These are phyloP conservation scores for Archips xylosteana DNA, from an alignment of 2,888 invertebrate species.

Conservation along the genomic window DNA sequence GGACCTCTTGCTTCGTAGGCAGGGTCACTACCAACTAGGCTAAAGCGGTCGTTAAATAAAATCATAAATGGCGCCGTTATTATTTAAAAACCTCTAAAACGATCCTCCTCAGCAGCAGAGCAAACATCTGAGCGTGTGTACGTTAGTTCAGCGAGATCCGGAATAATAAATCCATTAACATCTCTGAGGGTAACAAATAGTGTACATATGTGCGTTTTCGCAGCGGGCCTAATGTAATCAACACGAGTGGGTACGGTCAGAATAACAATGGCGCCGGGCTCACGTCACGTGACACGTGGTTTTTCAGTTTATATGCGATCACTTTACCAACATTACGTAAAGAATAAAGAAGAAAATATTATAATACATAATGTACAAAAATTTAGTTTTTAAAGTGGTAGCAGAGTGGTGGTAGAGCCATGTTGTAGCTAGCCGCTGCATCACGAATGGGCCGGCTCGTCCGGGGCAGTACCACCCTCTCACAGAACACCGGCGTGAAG, in stretches of 20 bases:
- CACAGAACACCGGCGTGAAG: no score
- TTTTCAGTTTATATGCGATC: slow-evolving; percentile 7
- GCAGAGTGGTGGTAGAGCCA: no score
- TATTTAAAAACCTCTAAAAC: not conserved
- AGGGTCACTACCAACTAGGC: no score
- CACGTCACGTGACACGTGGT: slow-evolving; percentile 24
- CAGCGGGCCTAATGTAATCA: slow-evolving; percentile 54
- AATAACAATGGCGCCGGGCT: slow-evolving; percentile 22
- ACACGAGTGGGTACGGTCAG: slow-evolving; percentile 47
- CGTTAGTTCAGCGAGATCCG: slow-evolving; percentile 29
- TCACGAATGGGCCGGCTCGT: no score
- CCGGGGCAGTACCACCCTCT: no score
- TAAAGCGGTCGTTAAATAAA: no score
- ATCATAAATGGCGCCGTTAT: not conserved
- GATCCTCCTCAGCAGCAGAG: slow-evolving; percentile 35
- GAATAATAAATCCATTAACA: slow-evolving; percentile 42
- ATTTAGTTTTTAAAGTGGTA: no score
- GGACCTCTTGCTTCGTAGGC: no score
- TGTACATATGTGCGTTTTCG: slow-evolving; percentile 33
- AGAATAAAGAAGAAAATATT: no score
- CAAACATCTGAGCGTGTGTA: slow-evolving; percentile 36
- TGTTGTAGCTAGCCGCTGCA: no score
- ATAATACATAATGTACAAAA: no score
- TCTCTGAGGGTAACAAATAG: slow-evolving; percentile 33
- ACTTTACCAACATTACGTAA: not conserved